These are phyloP conservation scores for Nymphalis polychloros DNA, from an alignment of 2,888 invertebrate species.

Conservation along the genomic window DNA sequence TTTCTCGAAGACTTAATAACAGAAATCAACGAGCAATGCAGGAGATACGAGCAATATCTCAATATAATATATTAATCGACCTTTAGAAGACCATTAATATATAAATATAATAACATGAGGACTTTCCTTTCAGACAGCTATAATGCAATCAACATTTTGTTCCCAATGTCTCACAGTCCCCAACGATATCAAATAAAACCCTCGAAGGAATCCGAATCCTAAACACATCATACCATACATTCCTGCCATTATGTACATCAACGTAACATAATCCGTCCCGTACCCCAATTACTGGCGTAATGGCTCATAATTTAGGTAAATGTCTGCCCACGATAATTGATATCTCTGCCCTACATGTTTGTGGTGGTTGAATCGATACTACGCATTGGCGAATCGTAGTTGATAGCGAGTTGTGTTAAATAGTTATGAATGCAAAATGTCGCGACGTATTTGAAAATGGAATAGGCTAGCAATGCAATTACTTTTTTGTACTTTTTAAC, in stretches of 20 bases:
- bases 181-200: not conserved
- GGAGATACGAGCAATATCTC: no score
- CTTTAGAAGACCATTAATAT: no score
- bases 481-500: no score
- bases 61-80: no score
- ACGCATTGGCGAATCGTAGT: slow-evolving; percentile 5
- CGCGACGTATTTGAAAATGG: not conserved
- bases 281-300: slow-evolving; percentile 47
- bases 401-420: not conserved
- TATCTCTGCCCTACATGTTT: slow-evolving; percentile 41
- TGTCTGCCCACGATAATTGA: slow-evolving; percentile 45
- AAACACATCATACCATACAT: slow-evolving; percentile 15
- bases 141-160: no score
- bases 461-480: not conserved
- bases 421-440: slow-evolving; percentile 2
- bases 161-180: not conserved
- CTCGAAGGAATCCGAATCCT: not conserved
- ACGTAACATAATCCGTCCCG: slow-evolving; percentile 43
- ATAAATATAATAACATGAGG: no score
- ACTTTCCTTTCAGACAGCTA: no score
- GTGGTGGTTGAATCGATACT: slow-evolving; percentile 36
- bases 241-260: slow-evolving; percentile 23
- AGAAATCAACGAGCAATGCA: no score
- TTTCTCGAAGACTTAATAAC: no score
- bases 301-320: slow-evolving; percentile 49